These are phyloP conservation scores for Plagiodera versicolora DNA, from an alignment of 2,888 invertebrate species.

Conservation along the genomic window DNA sequence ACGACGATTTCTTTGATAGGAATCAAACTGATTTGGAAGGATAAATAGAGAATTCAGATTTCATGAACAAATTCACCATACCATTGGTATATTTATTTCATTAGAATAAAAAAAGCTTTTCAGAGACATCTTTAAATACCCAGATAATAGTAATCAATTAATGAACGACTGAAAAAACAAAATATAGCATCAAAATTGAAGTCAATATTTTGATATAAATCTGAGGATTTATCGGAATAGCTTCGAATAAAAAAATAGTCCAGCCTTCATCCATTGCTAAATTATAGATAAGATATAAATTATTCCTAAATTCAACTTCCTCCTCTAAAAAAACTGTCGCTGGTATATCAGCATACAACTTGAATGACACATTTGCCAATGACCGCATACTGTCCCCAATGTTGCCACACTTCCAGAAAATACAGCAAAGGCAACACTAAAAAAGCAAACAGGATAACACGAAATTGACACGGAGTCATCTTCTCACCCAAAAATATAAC, in stretches of 20 bases:
- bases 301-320: constrained; percentile 24
- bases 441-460: too few species aligned
- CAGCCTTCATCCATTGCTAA: constrained; percentile 13
- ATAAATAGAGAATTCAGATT: too few species aligned
- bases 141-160: too few species aligned
- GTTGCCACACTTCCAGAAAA: constrained; percentile 8
- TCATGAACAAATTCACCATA: too few species aligned
- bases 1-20: too few species aligned
- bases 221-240: background rate
- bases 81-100: too few species aligned
- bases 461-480: background rate
- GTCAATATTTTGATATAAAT: background rate
- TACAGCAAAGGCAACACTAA: constrained; percentile 13
- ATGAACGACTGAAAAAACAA: too few species aligned
- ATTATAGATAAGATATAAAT: constrained; percentile 18
- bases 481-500: background rate
- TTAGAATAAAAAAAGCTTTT: too few species aligned
- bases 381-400: constrained; percentile 4
- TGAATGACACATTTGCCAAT: constrained; percentile 17
- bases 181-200: background rate
- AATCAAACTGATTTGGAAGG: too few species aligned
- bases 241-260: constrained; percentile 11
- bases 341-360: constrained; percentile 24
- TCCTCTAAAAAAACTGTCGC: constrained; percentile 23
- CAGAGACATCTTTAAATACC: too few species aligned